Conservation (phyloP, 2,113 vertebrate genomes). For the Spermophilus dauricus region DNA sequence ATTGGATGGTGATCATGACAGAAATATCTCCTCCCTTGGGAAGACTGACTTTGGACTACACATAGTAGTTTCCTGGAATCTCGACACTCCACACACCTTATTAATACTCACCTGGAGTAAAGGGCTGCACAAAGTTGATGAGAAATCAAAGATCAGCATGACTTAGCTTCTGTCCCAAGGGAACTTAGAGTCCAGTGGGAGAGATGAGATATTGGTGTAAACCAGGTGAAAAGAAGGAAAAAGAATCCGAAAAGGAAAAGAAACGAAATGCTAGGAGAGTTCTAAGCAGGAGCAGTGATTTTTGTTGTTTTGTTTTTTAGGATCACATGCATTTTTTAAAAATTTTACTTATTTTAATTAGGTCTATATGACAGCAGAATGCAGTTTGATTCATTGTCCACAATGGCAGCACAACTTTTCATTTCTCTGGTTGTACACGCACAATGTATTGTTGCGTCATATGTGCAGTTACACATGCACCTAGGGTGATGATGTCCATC, state of each 20-base stretch:
- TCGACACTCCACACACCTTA: not conserved
- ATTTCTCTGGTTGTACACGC: too few species aligned
- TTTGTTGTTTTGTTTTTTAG: too few species aligned
- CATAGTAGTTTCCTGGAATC: not conserved
- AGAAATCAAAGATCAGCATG: slow-evolving; percentile 3
- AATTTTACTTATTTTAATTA: too few species aligned
- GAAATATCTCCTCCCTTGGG: not conserved
- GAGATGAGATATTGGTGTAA: not conserved
- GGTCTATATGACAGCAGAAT: too few species aligned
- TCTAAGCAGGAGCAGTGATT: not conserved
- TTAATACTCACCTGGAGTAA: not conserved
- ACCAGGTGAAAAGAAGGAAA: not conserved
- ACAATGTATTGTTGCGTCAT: too few species aligned
- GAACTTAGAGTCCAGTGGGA: not conserved
- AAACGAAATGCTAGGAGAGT: not conserved
- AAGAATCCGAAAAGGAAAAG: not conserved
- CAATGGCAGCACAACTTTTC: too few species aligned
- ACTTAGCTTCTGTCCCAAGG: not conserved
- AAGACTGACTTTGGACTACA: not conserved
- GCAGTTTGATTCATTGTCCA: too few species aligned
- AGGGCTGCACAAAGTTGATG: not conserved
- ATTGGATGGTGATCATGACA: not conserved
- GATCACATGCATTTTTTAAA: too few species aligned
- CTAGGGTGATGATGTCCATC: too few species aligned
- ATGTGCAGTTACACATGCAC: too few species aligned